Percentiles rank a stretch among this genome's conserved stretches.
phyloP scores from a whole-genome alignment of 2,113 vertebrate genomes.

The Chascanopsetta lugubris region DNA sequence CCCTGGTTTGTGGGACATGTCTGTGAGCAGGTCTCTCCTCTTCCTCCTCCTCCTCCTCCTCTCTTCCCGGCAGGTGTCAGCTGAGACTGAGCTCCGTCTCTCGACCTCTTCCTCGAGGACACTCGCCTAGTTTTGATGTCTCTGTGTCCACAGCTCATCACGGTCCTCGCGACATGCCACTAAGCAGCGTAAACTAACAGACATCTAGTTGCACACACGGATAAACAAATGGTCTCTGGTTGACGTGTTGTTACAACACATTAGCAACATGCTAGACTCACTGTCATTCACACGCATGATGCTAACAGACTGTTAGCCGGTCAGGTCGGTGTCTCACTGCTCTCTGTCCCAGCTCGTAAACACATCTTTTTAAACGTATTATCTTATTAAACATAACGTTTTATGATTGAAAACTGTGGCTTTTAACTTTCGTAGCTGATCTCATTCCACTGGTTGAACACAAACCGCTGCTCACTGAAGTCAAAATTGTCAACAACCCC shows the following conservation, averaged over 20 bases:
- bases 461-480: not conserved
- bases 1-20: not conserved
- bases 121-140: conserved; percentile 69
- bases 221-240: too few species aligned
- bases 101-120: conserved; percentile 68
- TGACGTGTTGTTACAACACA: not conserved
- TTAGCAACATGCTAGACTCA: not conserved
- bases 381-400: too few species aligned
- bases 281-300: not conserved
- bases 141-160: conserved; percentile 45
- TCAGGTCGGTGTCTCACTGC: too few species aligned
- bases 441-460: too few species aligned
- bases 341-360: too few species aligned
- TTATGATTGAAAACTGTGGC: too few species aligned
- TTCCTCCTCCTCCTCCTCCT: conserved; percentile 4
- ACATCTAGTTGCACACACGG: not conserved
- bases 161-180: not conserved
- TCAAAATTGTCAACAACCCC: not conserved
- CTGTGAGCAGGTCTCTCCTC: not conserved
- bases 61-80: conserved; percentile 62
- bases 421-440: too few species aligned
- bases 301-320: too few species aligned
- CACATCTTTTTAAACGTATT: too few species aligned
- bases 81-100: conserved; percentile 49
- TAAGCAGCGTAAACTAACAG: not conserved